These are phyloP conservation scores for Agraylea sexmaculata DNA, from an alignment of 1,140 invertebrate species.

Conservation along the genomic window DNA sequence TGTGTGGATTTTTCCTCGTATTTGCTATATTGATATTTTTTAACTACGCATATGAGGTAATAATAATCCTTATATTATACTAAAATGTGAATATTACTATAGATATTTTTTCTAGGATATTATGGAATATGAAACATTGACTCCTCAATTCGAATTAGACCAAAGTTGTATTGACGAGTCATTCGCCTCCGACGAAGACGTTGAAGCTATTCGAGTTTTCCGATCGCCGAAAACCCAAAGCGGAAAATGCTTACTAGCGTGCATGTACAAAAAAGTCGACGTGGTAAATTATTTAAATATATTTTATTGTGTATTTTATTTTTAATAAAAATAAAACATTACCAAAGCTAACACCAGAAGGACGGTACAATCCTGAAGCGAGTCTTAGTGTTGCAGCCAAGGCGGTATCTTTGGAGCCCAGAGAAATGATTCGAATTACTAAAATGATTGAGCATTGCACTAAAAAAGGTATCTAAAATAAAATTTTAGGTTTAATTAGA, in stretches of 20 bases:
- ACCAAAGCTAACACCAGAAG: constrained; percentile 12
- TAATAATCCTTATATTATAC: no score
- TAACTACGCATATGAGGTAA: no score
- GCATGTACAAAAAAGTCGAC: constrained; percentile 18
- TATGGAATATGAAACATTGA: constrained; percentile 12
- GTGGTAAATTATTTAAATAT: constrained; percentile 7
- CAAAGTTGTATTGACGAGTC: constrained; percentile 11
- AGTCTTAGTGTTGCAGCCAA: constrained; percentile 1
- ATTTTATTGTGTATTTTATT: background rate
- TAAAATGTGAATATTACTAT: no score
- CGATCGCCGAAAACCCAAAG: constrained; percentile 5
- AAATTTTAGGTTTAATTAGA: background rate
- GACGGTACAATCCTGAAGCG: constrained; percentile 9
- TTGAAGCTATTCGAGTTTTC: constrained; percentile 6
- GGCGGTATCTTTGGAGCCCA: constrained; percentile 2
- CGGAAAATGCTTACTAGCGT: constrained; percentile 16
- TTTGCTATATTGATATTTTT: no score
- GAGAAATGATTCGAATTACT: constrained; percentile 4
- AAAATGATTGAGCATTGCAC: constrained; percentile 11
- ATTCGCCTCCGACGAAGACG: constrained; percentile 9
- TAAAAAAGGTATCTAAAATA: constrained; percentile 9
- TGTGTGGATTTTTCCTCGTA: no score
- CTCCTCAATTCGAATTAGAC: constrained; percentile 8
- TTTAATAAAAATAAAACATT: background rate
- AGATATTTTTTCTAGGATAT: no score